Base-by-base conservation (phyloP, 2,888 invertebrate species). In the Reticulitermes lucifugus region DNA sequence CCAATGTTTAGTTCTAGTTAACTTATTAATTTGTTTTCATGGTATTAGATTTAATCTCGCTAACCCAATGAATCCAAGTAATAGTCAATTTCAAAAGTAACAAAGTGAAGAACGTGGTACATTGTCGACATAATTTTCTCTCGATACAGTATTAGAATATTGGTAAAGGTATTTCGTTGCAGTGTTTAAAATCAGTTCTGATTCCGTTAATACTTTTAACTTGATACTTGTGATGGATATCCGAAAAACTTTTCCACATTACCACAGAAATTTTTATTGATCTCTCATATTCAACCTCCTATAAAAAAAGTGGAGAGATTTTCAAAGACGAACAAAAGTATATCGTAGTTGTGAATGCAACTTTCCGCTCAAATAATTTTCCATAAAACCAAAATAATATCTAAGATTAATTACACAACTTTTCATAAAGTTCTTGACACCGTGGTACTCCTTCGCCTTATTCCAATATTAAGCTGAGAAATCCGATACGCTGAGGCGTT, bases 361-460 rank as follows among this genome's bases (percentile, higher is more conserved):
- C 41, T 73, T 35, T 29, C 73, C 14, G 3, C 21, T 73, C 5
- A 41, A 73, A 41, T 35, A 73, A 73, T 73, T 35, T 73, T 73
- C 73, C 41, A 21, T 73, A 73, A 73, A 73, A 73, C 41, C 12
- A 41, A 73, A 41, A 41, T 73, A 73, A 9, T 73, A 10, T 12
- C 14, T 73, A 73, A 73, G 73, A 73, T 73, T 73, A 73, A 73
- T 73, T 73, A 73, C 73, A 14, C 6, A 73, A 73, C 18, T 73
- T 73, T 73, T 41, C 73, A 25, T 65, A 65, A n/a, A 65, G 65
- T 65, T 65, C 25, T n/a, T 65, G 25, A 65, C 65, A n/a, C 9
- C n/a, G 65, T 60, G 60, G n/a, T 60, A 22, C 65, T n/a, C n/a
- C 65, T 65, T n/a, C 65, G 7, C n/a, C 65, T n/a, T 65, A 65